phyloP scores from a whole-genome alignment of 2,113 vertebrate species.

The Oryzias celebensis region DNA sequence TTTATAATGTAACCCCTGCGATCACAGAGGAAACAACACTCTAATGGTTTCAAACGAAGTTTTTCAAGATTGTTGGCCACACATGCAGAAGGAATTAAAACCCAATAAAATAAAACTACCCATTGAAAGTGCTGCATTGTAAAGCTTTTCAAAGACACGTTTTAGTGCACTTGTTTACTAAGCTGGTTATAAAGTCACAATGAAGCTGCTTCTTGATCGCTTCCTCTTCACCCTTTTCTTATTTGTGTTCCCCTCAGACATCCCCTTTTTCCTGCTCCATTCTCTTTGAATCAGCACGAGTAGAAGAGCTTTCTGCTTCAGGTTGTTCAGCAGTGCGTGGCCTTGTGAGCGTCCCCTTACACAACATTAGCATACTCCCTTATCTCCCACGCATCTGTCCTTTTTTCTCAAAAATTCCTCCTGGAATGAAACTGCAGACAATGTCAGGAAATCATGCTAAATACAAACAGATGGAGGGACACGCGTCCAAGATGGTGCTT shows the following conservation, averaged over 20 bases:
- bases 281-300: slow-evolving; percentile 31
- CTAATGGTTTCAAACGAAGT: neutral
- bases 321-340: slow-evolving; percentile 32
- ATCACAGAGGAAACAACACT: too few species aligned
- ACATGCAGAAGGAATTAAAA: neutral
- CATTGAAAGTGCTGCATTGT: slow-evolving; percentile 5
- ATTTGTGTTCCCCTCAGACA: slow-evolving; percentile 49
- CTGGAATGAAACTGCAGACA: slow-evolving; percentile 46
- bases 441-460: slow-evolving; percentile 52
- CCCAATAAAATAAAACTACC: neutral
- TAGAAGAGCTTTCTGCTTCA: slow-evolving; percentile 18
- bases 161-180: slow-evolving; percentile 59
- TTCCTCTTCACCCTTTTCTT: slow-evolving; percentile 66
- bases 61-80: neutral
- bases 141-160: slow-evolving; percentile 16
- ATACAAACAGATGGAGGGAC: slow-evolving; percentile 5
- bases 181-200: slow-evolving; percentile 31
- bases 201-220: slow-evolving; percentile 53
- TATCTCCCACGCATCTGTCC: slow-evolving; percentile 7
- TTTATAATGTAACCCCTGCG: too few species aligned
- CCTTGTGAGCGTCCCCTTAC: slow-evolving; percentile 27
- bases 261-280: slow-evolving; percentile 56
- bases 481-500: slow-evolving; percentile 18
- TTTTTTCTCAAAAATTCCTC: slow-evolving; percentile 2
- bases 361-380: slow-evolving; percentile 52